These are phyloP conservation scores for Apaloderma vittatum DNA, from an alignment of 2,113 vertebrate genomes.

Conservation along the genomic window DNA sequence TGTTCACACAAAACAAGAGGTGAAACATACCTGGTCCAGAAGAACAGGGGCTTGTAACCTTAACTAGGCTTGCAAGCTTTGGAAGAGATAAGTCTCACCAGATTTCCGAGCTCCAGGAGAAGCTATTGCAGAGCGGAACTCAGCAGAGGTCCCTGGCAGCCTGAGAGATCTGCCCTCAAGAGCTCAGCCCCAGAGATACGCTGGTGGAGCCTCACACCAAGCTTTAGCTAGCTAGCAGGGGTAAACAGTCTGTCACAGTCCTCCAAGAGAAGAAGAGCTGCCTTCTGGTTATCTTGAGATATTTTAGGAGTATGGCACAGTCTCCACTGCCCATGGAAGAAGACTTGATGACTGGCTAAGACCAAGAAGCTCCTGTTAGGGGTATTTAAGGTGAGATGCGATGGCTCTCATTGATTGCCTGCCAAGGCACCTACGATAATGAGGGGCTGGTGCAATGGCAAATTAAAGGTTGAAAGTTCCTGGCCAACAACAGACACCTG, in stretches of 20 bases:
- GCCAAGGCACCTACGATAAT: accelerated
- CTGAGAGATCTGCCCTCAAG: accelerated
- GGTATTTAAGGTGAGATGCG: not conserved
- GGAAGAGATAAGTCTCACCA: accelerated
- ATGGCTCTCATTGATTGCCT: too few relatives aligned
- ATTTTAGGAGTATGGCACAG: accelerated
- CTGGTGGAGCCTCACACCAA: not conserved
- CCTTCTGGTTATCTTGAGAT: not conserved
- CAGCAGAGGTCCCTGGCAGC: not conserved
- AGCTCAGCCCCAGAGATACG: accelerated
- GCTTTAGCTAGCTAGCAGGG: not conserved
- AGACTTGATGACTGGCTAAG: too few relatives aligned
- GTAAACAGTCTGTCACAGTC: accelerated
- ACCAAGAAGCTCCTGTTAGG: not conserved
- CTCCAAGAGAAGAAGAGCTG: not conserved
- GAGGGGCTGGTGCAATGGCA: not conserved
- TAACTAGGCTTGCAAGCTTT: too few relatives aligned
- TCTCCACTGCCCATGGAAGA: accelerated
- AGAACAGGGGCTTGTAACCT: not conserved
- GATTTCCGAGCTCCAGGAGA: accelerated
- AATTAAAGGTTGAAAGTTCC: not conserved
- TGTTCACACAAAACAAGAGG: not conserved
- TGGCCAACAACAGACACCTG: not conserved
- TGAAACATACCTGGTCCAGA: not conserved
- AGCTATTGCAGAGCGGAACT: accelerated